Evolutionary conservation across 2,888 invertebrate species (phyloP).

Genomic region (Scelioninae gen. 1): DNA sequence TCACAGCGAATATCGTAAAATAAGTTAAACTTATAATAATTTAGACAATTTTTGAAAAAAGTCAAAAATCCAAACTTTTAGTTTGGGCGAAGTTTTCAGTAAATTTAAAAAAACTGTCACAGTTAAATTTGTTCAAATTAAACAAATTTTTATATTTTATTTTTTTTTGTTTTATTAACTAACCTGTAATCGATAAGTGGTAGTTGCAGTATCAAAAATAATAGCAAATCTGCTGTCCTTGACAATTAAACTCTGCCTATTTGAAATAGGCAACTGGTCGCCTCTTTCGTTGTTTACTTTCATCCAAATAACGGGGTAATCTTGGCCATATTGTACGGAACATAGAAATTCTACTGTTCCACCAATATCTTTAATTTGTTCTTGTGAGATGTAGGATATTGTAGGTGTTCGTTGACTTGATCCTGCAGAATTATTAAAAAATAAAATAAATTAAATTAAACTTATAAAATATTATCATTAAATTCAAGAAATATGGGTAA

Average conservation of each 20-base stretch:
- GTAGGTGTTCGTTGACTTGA: constrained; percentile 91
- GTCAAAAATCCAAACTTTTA: too few relatives aligned
- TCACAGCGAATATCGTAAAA: too few relatives aligned
- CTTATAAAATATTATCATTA: too few relatives aligned
- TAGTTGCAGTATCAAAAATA: constrained; percentile 91
- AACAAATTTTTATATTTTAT: too few relatives aligned
- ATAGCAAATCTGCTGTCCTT: constrained; percentile 93
- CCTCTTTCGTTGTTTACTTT: constrained; percentile 87
- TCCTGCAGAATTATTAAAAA: constrained; percentile 85
- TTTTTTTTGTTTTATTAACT: constrained; percentile 19
- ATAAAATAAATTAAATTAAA: too few relatives aligned
- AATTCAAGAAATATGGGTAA: too few relatives aligned
- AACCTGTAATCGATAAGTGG: constrained; percentile 91
- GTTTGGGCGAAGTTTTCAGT: too few relatives aligned
- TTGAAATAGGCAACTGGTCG: constrained; percentile 92
- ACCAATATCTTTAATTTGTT: constrained; percentile 96
- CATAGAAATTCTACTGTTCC: constrained; percentile 94
- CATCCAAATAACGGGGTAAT: constrained; percentile 94
- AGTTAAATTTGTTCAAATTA: too few relatives aligned
- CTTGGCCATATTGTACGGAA: constrained; percentile 94
- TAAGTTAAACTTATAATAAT: too few relatives aligned
- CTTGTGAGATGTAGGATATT: constrained; percentile 95
- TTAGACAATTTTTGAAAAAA: too few relatives aligned
- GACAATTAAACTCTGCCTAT: constrained; percentile 92
- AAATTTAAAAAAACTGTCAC: too few relatives aligned